Evolutionary conservation across 1,140 invertebrate genomes (phyloP).

Genomic region (Euura lappo): DNA sequence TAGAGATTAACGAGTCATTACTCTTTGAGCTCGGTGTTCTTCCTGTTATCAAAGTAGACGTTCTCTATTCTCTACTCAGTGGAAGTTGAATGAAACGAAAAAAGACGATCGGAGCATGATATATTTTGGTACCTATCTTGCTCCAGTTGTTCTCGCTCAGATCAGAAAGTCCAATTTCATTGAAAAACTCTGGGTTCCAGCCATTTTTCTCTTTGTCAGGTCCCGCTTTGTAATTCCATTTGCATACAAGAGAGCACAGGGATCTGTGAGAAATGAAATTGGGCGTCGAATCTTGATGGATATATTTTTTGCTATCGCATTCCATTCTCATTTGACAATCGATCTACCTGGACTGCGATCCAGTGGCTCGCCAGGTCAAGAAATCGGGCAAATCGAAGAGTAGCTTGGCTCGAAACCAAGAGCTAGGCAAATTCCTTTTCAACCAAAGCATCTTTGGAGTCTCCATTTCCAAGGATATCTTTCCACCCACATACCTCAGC

Average conservation of each 20-base stretch:
- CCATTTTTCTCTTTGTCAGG: slow-evolving; percentile 59
- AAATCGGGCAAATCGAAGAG: slow-evolving; percentile 96
- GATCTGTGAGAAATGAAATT: slow-evolving; percentile 67
- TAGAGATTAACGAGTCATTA: slow-evolving; percentile 26
- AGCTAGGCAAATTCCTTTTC: slow-evolving; percentile 76
- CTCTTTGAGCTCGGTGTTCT: no score
- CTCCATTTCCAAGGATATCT: slow-evolving; percentile 94
- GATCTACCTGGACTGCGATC: slow-evolving; percentile 69
- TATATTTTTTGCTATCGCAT: neutral
- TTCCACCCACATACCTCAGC: slow-evolving; percentile 87
- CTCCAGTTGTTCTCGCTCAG: slow-evolving; percentile 71
- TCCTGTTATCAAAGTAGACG: no score
- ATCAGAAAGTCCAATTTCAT: slow-evolving; percentile 78
- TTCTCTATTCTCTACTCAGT: slow-evolving; percentile 15
- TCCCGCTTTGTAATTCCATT: slow-evolving; percentile 88
- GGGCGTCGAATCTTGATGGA: slow-evolving; percentile 18
- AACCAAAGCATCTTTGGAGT: slow-evolving; percentile 95
- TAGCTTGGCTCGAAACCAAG: slow-evolving; percentile 72
- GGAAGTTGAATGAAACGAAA: slow-evolving; percentile 10
- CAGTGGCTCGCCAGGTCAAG: slow-evolving; percentile 91
- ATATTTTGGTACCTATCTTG: slow-evolving; percentile 72
- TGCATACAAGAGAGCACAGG: slow-evolving; percentile 90
- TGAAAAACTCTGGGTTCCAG: slow-evolving; percentile 82
- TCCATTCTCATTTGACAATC: slow-evolving; percentile 11
- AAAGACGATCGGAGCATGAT: no score